Conservation (phyloP, 2,888 invertebrate species). For the Xylocampa areola region DNA sequence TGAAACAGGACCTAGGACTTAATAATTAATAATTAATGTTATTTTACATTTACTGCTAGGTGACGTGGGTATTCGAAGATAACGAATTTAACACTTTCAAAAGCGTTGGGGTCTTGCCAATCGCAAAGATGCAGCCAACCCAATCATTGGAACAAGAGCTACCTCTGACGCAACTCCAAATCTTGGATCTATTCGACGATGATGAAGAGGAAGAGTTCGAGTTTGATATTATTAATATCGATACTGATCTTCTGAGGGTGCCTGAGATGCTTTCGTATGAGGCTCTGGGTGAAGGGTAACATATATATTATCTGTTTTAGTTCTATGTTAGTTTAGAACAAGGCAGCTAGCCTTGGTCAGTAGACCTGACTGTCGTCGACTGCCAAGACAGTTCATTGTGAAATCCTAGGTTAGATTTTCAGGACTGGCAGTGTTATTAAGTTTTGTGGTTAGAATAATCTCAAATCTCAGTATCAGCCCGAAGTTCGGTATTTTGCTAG, state of each 20-base stretch:
- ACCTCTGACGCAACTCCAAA: slow-evolving; percentile 57
- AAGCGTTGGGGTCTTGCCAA: slow-evolving; percentile 6
- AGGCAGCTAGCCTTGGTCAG: too few species aligned
- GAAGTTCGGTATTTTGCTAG: too few species aligned
- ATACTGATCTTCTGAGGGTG: slow-evolving; percentile 71
- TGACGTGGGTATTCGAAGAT: slow-evolving; percentile 70
- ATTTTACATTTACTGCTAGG: slow-evolving; percentile 53
- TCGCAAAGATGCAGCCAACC: not conserved
- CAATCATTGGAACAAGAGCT: not conserved
- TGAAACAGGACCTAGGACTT: too few species aligned
- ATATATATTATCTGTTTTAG: not conserved
- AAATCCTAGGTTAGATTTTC: too few species aligned
- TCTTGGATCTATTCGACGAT: slow-evolving; percentile 72
- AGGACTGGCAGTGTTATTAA: too few species aligned
- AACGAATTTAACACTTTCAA: slow-evolving; percentile 58
- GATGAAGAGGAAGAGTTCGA: slow-evolving; percentile 89
- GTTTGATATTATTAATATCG: slow-evolving; percentile 83
- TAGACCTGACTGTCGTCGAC: too few species aligned
- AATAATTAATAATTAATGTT: too few species aligned
- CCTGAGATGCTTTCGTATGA: slow-evolving; percentile 69
- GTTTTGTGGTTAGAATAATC: too few species aligned
- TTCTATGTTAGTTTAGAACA: too few species aligned
- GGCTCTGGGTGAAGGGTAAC: slow-evolving; percentile 56
- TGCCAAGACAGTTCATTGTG: too few species aligned
- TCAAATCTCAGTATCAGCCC: too few species aligned